These are phyloP conservation scores for Melanotaenia trifasciata DNA, from an alignment of 2,797 vertebrate genomes.

Conservation along the genomic window DNA sequence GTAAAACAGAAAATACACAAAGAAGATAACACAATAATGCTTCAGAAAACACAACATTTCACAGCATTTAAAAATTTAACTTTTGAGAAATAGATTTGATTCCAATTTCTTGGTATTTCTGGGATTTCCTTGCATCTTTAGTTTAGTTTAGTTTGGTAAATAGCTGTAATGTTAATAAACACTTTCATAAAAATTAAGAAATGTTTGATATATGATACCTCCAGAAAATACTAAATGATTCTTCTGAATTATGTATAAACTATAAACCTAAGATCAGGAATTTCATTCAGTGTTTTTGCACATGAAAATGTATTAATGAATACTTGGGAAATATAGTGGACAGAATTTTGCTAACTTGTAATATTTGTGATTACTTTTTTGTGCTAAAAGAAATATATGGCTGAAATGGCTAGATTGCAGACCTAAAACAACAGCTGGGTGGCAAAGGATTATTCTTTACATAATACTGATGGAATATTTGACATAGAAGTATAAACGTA, in stretches of 20 bases:
- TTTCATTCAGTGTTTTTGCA: neutral
- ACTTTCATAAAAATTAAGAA: too few species aligned
- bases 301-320: neutral
- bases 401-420: neutral
- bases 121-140: too few species aligned
- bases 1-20: neutral
- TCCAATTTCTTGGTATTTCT: too few species aligned
- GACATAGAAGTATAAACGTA: neutral
- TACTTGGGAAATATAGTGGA: neutral
- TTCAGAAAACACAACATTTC: neutral
- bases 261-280: neutral
- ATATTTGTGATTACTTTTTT: neutral
- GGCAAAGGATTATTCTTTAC: neutral
- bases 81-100: too few species aligned
- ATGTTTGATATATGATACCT: too few species aligned
- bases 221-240: too few species aligned
- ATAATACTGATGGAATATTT: neutral
- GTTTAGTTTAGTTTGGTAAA: too few species aligned
- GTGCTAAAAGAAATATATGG: neutral
- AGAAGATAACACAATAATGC: too few species aligned
- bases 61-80: neutral
- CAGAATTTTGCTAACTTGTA: neutral
- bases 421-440: neutral
- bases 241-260: neutral
- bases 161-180: too few species aligned